Conservation (phyloP, 2,888 invertebrate genomes). For the Ormyrus thymus region DNA sequence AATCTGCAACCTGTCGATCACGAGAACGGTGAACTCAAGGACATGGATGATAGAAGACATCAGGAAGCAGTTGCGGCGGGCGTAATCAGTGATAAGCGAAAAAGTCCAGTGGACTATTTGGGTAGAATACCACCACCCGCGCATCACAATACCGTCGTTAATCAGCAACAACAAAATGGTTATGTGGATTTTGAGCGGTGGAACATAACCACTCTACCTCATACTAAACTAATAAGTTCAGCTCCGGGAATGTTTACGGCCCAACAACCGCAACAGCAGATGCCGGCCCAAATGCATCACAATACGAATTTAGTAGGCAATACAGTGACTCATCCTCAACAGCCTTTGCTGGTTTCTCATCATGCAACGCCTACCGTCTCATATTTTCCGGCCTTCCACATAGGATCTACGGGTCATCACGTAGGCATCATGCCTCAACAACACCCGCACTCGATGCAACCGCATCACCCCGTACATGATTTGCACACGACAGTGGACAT, state of each 20-base stretch:
- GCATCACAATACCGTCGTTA: conserved; percentile 78
- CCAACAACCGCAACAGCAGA: conserved; percentile 53
- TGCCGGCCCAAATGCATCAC: conserved; percentile 1
- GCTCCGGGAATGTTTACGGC: background rate
- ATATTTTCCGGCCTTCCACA: conserved; percentile 85
- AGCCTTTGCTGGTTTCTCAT: conserved; percentile 82
- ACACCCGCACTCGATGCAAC: conserved; percentile 65
- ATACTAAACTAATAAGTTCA: conserved; percentile 64
- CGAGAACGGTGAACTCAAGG: conserved; percentile 50
- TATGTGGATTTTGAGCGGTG: conserved; percentile 89
- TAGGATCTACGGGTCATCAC: conserved; percentile 73
- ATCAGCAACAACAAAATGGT: conserved; percentile 80
- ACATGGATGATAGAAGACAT: conserved; percentile 67
- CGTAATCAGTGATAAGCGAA: conserved; percentile 71
- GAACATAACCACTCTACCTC: conserved; percentile 81
- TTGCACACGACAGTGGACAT: conserved; percentile 82
- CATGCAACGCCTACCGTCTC: conserved; percentile 80
- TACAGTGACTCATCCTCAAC: conserved; percentile 77
- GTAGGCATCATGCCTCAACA: conserved; percentile 22
- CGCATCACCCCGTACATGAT: conserved; percentile 80
- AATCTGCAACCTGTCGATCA: conserved; percentile 79
- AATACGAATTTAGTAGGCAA: conserved; percentile 17
- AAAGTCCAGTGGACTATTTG: conserved; percentile 78
- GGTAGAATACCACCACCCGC: conserved; percentile 84
- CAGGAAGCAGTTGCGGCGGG: conserved; percentile 60